Evolutionary conservation across 2,797 vertebrate genomes (phyloP).

Genomic region (Denticeps clupeoides): DNA sequence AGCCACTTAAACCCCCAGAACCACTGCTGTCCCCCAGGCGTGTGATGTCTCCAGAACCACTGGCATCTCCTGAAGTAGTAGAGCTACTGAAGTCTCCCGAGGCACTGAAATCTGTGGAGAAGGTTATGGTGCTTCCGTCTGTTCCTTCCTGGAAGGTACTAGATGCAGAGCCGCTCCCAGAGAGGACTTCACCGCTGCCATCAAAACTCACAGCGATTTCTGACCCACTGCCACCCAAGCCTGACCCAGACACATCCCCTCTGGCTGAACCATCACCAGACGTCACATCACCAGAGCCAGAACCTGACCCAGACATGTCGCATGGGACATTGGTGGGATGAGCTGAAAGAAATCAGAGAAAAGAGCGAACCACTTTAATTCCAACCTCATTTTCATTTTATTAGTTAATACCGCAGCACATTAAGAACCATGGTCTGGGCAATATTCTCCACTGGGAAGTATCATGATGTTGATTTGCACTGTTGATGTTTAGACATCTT

Average conservation of each 20-base stretch:
- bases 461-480: not conserved
- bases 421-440: too few relatives aligned
- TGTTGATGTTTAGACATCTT: not conserved
- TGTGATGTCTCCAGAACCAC: too few relatives aligned
- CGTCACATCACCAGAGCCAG: constrained; percentile 22
- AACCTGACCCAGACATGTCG: not conserved
- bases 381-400: too few relatives aligned
- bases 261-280: constrained; percentile 30
- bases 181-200: constrained; percentile 23
- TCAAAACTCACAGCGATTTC: constrained; percentile 26
- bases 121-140: constrained; percentile 29
- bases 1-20: too few relatives aligned
- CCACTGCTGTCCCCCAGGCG: too few relatives aligned
- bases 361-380: too few relatives aligned
- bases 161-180: constrained; percentile 36
- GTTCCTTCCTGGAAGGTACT: constrained; percentile 36
- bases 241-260: constrained; percentile 31
- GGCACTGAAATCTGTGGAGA: constrained; percentile 22
- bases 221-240: constrained; percentile 20
- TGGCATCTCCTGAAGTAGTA: too few relatives aligned
- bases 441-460: too few relatives aligned
- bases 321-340: constrained; percentile 30
- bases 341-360: constrained; percentile 21
- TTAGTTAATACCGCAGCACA: too few relatives aligned
- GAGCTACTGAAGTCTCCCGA: constrained; percentile 49